These are phyloP conservation scores for Cheilosia vernalis DNA, from an alignment of 2,888 invertebrate species.

Conservation along the genomic window DNA sequence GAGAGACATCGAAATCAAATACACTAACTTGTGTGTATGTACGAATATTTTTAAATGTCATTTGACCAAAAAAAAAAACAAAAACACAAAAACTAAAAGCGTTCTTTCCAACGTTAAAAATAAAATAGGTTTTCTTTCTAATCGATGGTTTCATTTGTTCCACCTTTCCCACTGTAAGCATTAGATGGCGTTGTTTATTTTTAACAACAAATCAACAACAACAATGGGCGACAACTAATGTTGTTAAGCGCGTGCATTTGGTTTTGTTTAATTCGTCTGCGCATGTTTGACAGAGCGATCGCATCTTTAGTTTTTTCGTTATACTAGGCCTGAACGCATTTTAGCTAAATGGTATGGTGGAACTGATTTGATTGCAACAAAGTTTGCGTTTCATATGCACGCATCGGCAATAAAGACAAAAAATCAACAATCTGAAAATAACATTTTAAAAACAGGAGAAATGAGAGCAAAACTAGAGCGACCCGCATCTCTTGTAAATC, in stretches of 20 bases:
- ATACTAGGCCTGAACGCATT: background rate
- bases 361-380: slow-evolving; percentile 8
- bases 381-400: slow-evolving; percentile 32
- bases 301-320: too few relatives aligned
- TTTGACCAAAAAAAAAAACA: slow-evolving; percentile 51
- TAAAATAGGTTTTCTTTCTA: slow-evolving; percentile 28
- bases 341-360: background rate
- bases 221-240: slow-evolving; percentile 3
- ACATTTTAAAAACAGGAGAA: slow-evolving; percentile 39
- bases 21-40: slow-evolving; percentile 39
- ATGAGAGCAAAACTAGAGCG: slow-evolving; percentile 16
- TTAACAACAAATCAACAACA: slow-evolving; percentile 29
- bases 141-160: slow-evolving; percentile 30
- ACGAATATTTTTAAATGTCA: slow-evolving; percentile 69
- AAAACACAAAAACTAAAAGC: slow-evolving; percentile 21
- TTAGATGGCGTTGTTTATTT: slow-evolving; percentile 54
- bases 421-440: slow-evolving; percentile 52
- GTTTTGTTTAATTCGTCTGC: slow-evolving; percentile 26
- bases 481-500: slow-evolving; percentile 56
- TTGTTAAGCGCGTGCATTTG: slow-evolving; percentile 26
- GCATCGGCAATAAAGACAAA: slow-evolving; percentile 21
- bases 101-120: slow-evolving; percentile 43
- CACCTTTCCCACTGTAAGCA: slow-evolving; percentile 21
- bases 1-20: slow-evolving; percentile 40
- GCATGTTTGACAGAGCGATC: slow-evolving; percentile 2